Evolutionary conservation across 2,113 vertebrate genomes (phyloP).

Genomic region (Nanorana parkeri): DNA sequence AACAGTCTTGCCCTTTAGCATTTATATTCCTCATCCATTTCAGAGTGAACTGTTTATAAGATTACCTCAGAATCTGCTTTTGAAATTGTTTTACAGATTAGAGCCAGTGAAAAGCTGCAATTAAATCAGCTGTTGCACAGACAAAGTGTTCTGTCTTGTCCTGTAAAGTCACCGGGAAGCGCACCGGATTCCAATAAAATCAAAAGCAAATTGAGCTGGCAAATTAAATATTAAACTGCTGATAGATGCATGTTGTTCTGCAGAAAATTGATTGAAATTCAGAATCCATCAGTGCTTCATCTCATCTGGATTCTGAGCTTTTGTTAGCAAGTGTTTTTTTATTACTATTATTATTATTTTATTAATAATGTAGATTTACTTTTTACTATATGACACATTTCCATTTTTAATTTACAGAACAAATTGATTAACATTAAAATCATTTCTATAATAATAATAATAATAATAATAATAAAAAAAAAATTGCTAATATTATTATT

Average conservation of each 20-base stretch:
- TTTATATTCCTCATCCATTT: constrained; percentile 3
- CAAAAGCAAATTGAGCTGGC: constrained; percentile 40
- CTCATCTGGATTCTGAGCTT: constrained; percentile 1
- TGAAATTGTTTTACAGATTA: constrained; percentile 39
- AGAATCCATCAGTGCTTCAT: constrained; percentile 1
- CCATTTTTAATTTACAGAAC: no score
- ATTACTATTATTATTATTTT: no score
- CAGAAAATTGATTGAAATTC: constrained; percentile 30
- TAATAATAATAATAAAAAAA: no score
- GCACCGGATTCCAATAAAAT: constrained; percentile 29
- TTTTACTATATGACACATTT: no score
- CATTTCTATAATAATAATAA: no score
- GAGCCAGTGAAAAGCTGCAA: constrained; percentile 33
- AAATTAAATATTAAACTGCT: constrained; percentile 52
- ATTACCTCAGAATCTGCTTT: constrained; percentile 23
- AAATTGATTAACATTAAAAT: no score
- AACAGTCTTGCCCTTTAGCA: background rate
- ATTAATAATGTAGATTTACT: no score
- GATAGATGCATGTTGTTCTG: constrained; percentile 24
- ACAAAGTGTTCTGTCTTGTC: constrained; percentile 34
- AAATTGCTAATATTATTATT: no score
- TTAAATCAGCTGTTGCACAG: constrained; percentile 23
- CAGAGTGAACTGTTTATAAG: constrained; percentile 16
- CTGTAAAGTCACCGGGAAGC: constrained; percentile 41
- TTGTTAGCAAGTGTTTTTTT: background rate